Base-by-base conservation (phyloP, 2,113 vertebrate species). In the Elephantulus edwardii region DNA sequence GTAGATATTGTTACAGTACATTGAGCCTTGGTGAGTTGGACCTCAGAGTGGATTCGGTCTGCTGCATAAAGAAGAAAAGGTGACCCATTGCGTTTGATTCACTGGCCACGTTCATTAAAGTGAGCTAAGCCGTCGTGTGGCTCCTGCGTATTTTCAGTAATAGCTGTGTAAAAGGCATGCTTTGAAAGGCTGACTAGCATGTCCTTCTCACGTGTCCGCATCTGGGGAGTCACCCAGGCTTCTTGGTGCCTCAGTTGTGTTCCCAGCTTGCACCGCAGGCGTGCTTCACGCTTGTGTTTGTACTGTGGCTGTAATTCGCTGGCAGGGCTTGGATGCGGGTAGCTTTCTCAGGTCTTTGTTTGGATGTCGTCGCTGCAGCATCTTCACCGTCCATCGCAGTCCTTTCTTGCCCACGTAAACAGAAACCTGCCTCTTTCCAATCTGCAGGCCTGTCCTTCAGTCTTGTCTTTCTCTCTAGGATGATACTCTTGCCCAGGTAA, bases 381-480 rank as follows among this genome's bases (percentile, higher is more conserved):
- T 89, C 90, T 77, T 89, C 79, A 87, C 60, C 71, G 71, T 88
- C 50, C 35, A 62, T 44, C 76, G 83, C 71, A 81, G 72, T 76
- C 79, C 74, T 94, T 88, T 90, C 79, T 91, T 93, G 93, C 48
- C 70, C 38, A 70, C 58, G 60, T 89, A 88, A 93, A 92, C 71
- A 87, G 38, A 85, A 78, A 71, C 44, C 68, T 17, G 82, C 33
- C 35, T 78, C 64, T 91, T 95, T 85, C 68, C 60, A 89, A 33
- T 90, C 58, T n/a, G 30, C 81, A 76, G 91, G 68, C 88, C 68
- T 86, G 14, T 89, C 84, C 77, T 86, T 86, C 13, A 0, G 62
- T 62, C 82, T 94, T 93, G 94, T 91, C 70, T 95, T 94, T 91
- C 83, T 90, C 71, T 42, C 77, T 88, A 79, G 40, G 42, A n/a